Evolutionary conservation across 2,888 invertebrate species (phyloP).

Genomic region (Azorinus chamasolen): DNA sequence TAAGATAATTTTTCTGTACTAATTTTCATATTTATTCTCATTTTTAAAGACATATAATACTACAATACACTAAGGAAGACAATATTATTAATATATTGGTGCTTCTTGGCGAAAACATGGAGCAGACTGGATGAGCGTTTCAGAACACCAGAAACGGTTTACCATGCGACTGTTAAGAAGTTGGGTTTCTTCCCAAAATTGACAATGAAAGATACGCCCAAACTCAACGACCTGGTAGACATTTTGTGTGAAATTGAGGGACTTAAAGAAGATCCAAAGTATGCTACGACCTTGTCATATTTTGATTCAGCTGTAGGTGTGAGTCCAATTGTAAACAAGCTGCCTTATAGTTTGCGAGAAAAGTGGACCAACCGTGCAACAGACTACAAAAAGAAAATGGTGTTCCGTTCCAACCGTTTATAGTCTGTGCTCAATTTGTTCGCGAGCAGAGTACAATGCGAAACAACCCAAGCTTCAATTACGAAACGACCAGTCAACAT

Average conservation of each 20-base stretch:
- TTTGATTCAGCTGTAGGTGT: slow-evolving; percentile 60
- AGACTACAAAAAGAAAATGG: slow-evolving; percentile 46
- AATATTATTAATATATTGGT: no score
- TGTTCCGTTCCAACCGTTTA: slow-evolving; percentile 61
- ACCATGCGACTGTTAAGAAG: slow-evolving; percentile 19
- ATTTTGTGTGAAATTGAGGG: slow-evolving; percentile 40
- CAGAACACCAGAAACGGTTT: slow-evolving; percentile 27
- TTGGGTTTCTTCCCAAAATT: slow-evolving; percentile 29
- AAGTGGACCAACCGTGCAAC: slow-evolving; percentile 60
- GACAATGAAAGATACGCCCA: slow-evolving; percentile 9
- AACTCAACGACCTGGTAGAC: slow-evolving; percentile 21
- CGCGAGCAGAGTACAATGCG: slow-evolving; percentile 34
- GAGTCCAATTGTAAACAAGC: slow-evolving; percentile 56
- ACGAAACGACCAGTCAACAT: background rate
- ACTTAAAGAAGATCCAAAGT: slow-evolving; percentile 38
- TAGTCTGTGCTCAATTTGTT: slow-evolving; percentile 52
- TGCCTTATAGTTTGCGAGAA: slow-evolving; percentile 54
- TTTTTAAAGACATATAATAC: no score
- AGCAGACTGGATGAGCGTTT: slow-evolving; percentile 27
- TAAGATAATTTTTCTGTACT: no score
- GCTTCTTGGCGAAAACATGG: slow-evolving; percentile 31
- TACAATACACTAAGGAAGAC: no score
- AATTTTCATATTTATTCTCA: no score
- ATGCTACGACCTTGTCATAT: slow-evolving; percentile 38
- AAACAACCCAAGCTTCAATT: slow-evolving; percentile 62